A percentile compares a stretch with the other conserved stretches of the same genome.
Conservation (phyloP, 2,797 vertebrate species). For the Mus caroli region DNA sequence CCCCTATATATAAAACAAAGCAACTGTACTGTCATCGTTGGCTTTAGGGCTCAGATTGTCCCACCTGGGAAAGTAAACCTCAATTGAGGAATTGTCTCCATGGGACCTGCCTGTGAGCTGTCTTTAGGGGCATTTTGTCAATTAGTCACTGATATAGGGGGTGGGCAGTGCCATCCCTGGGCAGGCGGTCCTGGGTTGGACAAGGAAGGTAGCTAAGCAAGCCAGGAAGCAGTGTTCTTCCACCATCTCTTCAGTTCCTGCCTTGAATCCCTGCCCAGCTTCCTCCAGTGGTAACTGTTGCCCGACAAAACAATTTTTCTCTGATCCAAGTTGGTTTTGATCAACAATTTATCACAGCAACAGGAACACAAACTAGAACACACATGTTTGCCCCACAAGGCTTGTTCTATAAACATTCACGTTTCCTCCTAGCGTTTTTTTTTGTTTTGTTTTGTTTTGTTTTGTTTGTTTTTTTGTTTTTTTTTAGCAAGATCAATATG, state of each 20-base stretch:
- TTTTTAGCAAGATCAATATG: conserved; percentile 2
- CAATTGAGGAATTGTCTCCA: neutral
- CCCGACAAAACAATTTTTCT: neutral
- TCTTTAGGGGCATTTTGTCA: neutral
- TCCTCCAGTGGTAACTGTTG: neutral
- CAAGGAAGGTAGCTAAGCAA: neutral
- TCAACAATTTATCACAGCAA: neutral
- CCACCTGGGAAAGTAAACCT: neutral
- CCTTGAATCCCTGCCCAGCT: neutral
- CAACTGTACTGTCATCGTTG: neutral
- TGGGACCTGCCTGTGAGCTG: neutral
- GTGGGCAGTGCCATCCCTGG: neutral
- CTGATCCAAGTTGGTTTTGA: neutral
- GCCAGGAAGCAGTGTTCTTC: neutral
- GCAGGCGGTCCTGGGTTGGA: neutral
- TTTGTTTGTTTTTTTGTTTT: no score
- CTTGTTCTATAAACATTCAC: neutral
- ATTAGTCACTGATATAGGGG: neutral
- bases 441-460: no score
- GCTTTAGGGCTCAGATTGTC: neutral
- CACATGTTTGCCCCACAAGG: neutral
- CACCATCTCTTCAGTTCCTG: neutral
- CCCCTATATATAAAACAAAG: neutral
- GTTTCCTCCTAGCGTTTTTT: neutral
- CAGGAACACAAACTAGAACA: neutral